Percentiles rank a stretch among this genome's conserved stretches.
phyloP scores from a whole-genome alignment of 2,888 invertebrate species.

The Antitype chi region DNA sequence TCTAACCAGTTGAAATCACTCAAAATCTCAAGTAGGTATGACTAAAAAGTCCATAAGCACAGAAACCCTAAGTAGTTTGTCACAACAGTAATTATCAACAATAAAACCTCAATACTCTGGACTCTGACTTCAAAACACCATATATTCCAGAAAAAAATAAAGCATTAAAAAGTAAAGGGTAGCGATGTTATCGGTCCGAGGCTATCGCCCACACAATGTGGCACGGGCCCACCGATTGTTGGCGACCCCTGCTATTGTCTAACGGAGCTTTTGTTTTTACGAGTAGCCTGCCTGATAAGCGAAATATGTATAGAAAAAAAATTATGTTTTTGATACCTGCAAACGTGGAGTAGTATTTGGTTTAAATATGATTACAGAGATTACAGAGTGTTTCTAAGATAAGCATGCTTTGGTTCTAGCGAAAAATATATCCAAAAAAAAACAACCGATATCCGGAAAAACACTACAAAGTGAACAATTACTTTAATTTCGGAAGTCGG shows the following conservation, averaged over 20 bases:
- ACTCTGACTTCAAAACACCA: slow-evolving; percentile 37
- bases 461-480: too few species aligned
- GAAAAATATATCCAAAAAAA: neutral
- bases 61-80: slow-evolving; percentile 14
- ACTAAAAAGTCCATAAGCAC: neutral
- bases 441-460: too few species aligned
- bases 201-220: slow-evolving; percentile 72
- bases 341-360: slow-evolving; percentile 30
- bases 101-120: slow-evolving; percentile 41
- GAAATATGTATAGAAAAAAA: slow-evolving; percentile 57
- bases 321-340: slow-evolving; percentile 52
- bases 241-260: slow-evolving; percentile 76
- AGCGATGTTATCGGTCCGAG: slow-evolving; percentile 61
- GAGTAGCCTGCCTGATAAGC: slow-evolving; percentile 73
- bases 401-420: neutral
- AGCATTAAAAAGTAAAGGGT: slow-evolving; percentile 72
- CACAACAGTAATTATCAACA: slow-evolving; percentile 26
- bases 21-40: neutral
- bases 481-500: too few species aligned
- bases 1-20: neutral
- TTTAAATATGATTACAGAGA: slow-evolving; percentile 25
- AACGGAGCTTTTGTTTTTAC: slow-evolving; percentile 73
- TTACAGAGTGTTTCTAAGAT: neutral
- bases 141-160: slow-evolving; percentile 46
- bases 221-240: slow-evolving; percentile 77